Evolutionary conservation across 2,888 invertebrate genomes (phyloP), one percentile per base, ranked within the genome.

Genomic region (Parasteatoda lunata): DNA sequence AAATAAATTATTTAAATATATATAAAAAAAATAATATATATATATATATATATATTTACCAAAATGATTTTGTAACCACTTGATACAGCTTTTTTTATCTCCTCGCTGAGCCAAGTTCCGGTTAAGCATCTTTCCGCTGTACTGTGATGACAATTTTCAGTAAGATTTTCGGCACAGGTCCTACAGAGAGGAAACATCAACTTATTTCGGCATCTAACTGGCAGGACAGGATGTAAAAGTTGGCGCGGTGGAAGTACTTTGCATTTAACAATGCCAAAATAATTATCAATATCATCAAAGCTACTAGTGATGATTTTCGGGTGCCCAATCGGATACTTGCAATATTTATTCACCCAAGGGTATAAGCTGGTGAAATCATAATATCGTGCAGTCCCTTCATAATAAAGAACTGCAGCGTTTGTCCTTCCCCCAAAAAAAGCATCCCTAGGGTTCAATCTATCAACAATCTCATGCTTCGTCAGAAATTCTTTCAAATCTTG

Each of bases 291-390:
- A 88, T 90, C 90, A 91, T 0, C 65, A 54, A 90, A 90, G 51
- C 90, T 77, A 70, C 90, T 82, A 5, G 66, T 75, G 84, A 73
- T 89, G 78, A 90, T 83, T 47, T 89, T 54, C 5, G 90, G 89
- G 66, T 91, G 90, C 9, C 90, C 90, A 1, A 90, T 48, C 2
- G 91, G 91, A 68, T 90, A 90, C 59, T 48, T 11, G 77, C 30
- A 30, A 2, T 30, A 30, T 30, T 30, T 30, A 30, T 30, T 30
- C 30, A 30, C 30, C 2, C 30, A 90, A 0, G 91, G 90, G 77
- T 91, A 91, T 6, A 91, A 71, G 3, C 87, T 87, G 0, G 88
- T 89, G 52, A 91, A 90, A 69, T 91, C 90, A 4, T 89, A 54
- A 75, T 91, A 90, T n/a, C 85, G 83, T 3, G 51, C 84, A 0